Evolutionary conservation across 2,888 invertebrate species (phyloP), one percentile per base, ranked within the genome.

Genomic region (Eledona agricola): DNA sequence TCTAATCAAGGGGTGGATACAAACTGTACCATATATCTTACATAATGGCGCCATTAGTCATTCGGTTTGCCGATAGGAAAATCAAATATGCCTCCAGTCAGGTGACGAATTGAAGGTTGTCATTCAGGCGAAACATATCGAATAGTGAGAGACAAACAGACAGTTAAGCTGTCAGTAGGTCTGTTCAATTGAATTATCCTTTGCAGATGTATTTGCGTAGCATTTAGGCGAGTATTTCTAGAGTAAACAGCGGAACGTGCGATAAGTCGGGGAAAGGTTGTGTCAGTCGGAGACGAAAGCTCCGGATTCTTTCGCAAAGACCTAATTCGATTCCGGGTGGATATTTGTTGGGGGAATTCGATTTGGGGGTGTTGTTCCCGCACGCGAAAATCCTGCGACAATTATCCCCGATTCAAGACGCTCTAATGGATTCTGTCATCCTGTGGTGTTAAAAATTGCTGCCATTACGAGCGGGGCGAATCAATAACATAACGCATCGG

Each of bases 151-250:
- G 61, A 57, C 56, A 59, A 61, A 61, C 61, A 58, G 56, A 55
- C 51, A 53, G 59, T 58, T 58, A 55, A 58, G 51, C 58, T 58
- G 58, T 59, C 59, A 59, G 50, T 47, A 55, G 57, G 45, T 46
- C 51, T 50, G 57, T 57, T 58, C 58, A 62, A 62, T 60, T 60
- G 58, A 62, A 62, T 62, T 62, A 62, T 56, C 47, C 28, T 15
- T 47, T 38, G 51, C 50, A 57, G 59, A 62, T 59, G 62, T 62
- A 59, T 62, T 62, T 61, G 54, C 51, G 52, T 61, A 59, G 37
- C 57, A 54, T 59, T 61, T 61, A 59, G 51, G 31, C 54, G 23
- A 54, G 46, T 51, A 60, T 58, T 59, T 60, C 40, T 35, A 51
- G 46, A 47, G 51, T 54, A 60, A 60, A 60, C 54, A 59, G 46